Evolutionary conservation across 2,113 vertebrate genomes (phyloP).

Genomic region (Phainopepla nitens): DNA sequence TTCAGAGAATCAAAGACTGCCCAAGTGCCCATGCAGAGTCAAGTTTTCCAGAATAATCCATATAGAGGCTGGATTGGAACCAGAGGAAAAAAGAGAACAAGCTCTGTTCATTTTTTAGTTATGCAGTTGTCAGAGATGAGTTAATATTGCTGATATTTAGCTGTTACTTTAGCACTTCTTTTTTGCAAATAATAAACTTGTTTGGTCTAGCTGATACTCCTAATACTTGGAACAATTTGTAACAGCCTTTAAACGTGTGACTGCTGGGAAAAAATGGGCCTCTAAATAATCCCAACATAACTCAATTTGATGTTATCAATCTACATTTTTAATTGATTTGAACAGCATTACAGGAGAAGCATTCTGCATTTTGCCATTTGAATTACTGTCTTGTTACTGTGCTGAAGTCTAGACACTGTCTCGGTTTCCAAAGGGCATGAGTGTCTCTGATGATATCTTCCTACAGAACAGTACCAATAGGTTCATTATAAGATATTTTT

Average conservation of each 20-base stretch:
- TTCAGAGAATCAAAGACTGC: background rate
- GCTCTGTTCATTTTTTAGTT: background rate
- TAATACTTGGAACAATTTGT: background rate
- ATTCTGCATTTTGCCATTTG: slow-evolving; percentile 20
- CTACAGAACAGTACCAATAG: background rate
- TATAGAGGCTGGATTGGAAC: background rate
- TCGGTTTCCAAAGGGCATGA: slow-evolving; percentile 15
- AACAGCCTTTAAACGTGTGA: background rate
- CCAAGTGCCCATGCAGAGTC: background rate
- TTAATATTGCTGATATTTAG: background rate
- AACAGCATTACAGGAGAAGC: background rate
- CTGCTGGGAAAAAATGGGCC: background rate
- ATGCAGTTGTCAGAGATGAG: background rate
- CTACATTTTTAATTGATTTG: slow-evolving; percentile 31
- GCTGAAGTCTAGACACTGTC: slow-evolving; percentile 36
- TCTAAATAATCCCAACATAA: slow-evolving; percentile 13
- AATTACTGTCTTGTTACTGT: slow-evolving; percentile 23
- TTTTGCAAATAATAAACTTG: background rate
- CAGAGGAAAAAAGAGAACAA: background rate
- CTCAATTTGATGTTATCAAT: slow-evolving; percentile 4
- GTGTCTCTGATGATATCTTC: background rate
- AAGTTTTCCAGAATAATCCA: background rate
- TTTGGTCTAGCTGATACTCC: background rate
- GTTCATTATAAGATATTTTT: background rate
- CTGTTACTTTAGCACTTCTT: background rate